Base-by-base conservation (phyloP, 2,888 invertebrate species). In the Dryomyza anilis region DNA sequence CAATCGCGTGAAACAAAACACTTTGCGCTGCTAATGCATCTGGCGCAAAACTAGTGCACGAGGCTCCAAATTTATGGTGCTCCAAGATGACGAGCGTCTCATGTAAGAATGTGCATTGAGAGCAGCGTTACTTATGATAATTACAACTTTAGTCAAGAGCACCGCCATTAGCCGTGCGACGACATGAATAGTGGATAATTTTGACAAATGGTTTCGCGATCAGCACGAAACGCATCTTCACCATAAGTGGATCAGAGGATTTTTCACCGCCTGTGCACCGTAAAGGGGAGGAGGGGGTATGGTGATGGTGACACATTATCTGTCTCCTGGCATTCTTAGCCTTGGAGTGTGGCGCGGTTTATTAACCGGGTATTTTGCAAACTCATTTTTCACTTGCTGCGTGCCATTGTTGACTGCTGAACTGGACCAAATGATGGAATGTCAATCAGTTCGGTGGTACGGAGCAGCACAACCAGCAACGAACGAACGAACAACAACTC, bases 371-470 rank as follows among this genome's bases (percentile, higher is more conserved):
- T 50, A 48, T 46, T 36, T 59, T 25, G 59, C 48, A 30, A 59
- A 59, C 33, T 48, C 59, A 59, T 59, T 59, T 59, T 59, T 59
- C 59, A 59, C 59, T 30, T 57, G n/a, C 36, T 59, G 27, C 43
- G 23, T 30, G 52, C 30, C 53, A 62, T 53, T n/a, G 53, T 19
- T 21, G 43, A 39, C 53, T 29, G 21, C 43, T 23, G 27, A 52
- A 21, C 12, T 19, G 23, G 45, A 48, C 59, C 36, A 14, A 60
- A 50, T 25, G 21, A 16, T 36, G 48, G 33, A 33, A 50, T 57
- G 57, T 43, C 57, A 33, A 33, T 60, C 36, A 36, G n/a, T n/a
- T n/a, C n/a, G n/a, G 8, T 12, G 16, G 4, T 14, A 29, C 53
- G 16, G 7, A 30, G 29, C 53, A 21, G 10, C 43, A 8, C 30